Evolutionary conservation across 2,113 vertebrate species (phyloP), one percentile per base, ranked within the genome.

Genomic region (Eclectus roratus): DNA sequence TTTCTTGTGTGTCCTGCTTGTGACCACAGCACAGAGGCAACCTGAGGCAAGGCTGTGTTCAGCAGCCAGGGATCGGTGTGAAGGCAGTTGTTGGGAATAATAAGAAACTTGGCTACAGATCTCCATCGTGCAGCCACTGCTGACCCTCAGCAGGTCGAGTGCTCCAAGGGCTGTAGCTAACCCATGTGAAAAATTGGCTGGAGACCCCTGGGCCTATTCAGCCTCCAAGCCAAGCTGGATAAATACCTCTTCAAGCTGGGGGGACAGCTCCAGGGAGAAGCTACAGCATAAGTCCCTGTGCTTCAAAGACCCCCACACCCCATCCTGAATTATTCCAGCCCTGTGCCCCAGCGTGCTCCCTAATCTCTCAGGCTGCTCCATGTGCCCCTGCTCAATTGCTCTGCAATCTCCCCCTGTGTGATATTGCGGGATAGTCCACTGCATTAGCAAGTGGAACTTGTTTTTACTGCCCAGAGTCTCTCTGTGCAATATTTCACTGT

Each of bases 401-500:
- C 80, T 80, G 79, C 86, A 43, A 44, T 82, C 72, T 77, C 63
- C 66, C 89, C 58, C 79, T 2, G 0, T 56, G 73, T 4, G 23
- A 78, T 94, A 72, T 88, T 89, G 71, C 1, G 0, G 90, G 88
- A 85, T 94, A 93, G 95, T 94, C 60, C 74, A 78, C 66, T 1
- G 14, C 88, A 93, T 96, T 93, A 93, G 92, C 88, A 78, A 94
- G 77, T 92, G 0, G 3, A 85, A 83, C 85, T 90, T 94, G 92
- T 72, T 94, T 96, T 96, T 95, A 96, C 92, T 96, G 94, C 93
- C 96, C 90, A 53, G 5, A 78, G 85, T 96, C 91, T 97, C 91
- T 91, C 74, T 49, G 1, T 72, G 95, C 69, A 84, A 96, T 95
- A 89, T 85, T 94, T 94, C 93, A 94, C 96, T 95, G 93, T 96